A percentile compares a stretch with the other conserved stretches of the same genome.
These are phyloP conservation scores for Actinopyga echinites DNA, from an alignment of 53 echinoderm and acorn worm species.

Conservation along the genomic window DNA sequence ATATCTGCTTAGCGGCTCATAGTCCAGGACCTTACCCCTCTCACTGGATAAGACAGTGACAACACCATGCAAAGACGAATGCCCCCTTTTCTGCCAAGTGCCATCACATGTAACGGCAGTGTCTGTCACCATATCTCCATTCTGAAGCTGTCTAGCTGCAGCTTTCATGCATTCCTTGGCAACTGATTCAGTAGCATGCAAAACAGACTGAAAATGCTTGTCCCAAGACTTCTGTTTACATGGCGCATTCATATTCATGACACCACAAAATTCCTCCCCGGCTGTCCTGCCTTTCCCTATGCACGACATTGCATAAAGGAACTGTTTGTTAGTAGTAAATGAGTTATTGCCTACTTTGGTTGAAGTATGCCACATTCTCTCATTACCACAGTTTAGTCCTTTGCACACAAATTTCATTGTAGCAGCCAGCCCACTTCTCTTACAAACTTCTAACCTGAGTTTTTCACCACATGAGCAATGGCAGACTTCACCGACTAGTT, in stretches of 20 bases:
- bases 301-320: constrained; percentile 17
- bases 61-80: constrained; percentile 18
- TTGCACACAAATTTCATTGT: constrained; percentile 10
- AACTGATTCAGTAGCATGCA: constrained; percentile 13
- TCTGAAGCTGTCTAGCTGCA: background rate
- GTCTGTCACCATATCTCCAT: background rate
- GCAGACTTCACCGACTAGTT: constrained; percentile 9
- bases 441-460: background rate
- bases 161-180: background rate
- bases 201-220: background rate
- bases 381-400: background rate
- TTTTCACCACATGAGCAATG: background rate
- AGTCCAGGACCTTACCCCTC: constrained; percentile 1
- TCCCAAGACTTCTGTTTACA: constrained; percentile 3
- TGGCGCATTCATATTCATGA: background rate
- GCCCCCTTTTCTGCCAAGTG: constrained; percentile 10
- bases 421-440: constrained; percentile 1
- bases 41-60: background rate
- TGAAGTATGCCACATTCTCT: background rate
- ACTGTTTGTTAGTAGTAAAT: constrained; percentile 8
- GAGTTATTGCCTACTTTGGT: constrained; percentile 21
- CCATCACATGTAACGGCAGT: constrained; percentile 10
- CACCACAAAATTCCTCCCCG: background rate
- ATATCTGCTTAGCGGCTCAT: background rate
- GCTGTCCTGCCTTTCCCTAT: background rate